Evolutionary conservation across 1,140 invertebrate genomes (phyloP), one percentile per base, ranked within the genome.

Genomic region (Hycleus cichorii): DNA sequence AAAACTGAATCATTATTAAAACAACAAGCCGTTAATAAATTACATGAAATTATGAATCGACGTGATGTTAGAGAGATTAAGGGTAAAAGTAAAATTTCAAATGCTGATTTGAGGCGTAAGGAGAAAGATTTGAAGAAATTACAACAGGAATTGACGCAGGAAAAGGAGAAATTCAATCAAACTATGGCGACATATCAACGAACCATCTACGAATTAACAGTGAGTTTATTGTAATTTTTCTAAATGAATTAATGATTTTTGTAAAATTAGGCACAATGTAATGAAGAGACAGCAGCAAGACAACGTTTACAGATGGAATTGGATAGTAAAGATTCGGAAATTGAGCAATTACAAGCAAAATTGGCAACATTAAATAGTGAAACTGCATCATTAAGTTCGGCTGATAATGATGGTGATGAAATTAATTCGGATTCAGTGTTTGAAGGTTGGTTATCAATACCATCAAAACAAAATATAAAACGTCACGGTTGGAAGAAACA

Each of bases 401-500:
- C 90, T 4, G 91, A 93, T 66, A 89, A 89, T 49, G 88, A 87
- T 57, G 89, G 89, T 57, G 87, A 89, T 64, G 83, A 79, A 63
- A 75, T 80, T 11, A 70, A 71, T 61, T 66, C 70, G 9, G 75
- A 81, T 65, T 87, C 90, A 58, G 84, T 92, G 24, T 83, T 98
- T 61, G 95, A 97, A 76, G 95, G 95, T 45, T 98, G 94, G 93
- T 78, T 98, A 7, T 93, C 91, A 45, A 86, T 97, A 63, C 95
- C 95, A 25, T 93, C 90, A 67, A 96, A 95, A 73, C 91, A 94
- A 74, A 98, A 98, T 72, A 95, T 96, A 54, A 85, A 90, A 56
- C 81, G 93, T 53, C 93, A 97, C 74, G 94, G 93, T 26, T 98
- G 95, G 95, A 92, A 90, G 74, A 95, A 93, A 66, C 94, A 97